These are phyloP conservation scores for Dermatemys mawii DNA, from an alignment of 2,113 vertebrate species.

Conservation along the genomic window DNA sequence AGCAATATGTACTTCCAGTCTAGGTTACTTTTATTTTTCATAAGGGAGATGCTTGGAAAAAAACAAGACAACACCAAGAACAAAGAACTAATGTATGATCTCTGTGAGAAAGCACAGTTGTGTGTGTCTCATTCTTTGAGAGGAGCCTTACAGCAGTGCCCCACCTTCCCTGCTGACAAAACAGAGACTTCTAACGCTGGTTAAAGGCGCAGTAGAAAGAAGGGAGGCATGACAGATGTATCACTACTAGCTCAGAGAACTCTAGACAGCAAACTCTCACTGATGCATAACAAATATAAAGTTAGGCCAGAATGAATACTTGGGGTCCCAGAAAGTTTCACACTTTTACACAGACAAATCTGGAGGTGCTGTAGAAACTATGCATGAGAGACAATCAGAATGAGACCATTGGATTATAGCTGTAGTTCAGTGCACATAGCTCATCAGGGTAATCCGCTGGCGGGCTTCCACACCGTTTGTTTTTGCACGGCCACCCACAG, in stretches of 20 bases:
- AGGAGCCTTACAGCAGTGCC: background rate
- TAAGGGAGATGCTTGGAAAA: background rate
- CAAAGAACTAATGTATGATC: background rate
- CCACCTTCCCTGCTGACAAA: background rate
- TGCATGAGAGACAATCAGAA: background rate
- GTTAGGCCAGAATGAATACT: background rate
- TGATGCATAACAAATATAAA: background rate
- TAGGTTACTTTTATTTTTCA: background rate
- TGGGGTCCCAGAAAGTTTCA: background rate
- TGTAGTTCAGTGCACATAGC: background rate
- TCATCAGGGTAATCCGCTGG: too few relatives aligned
- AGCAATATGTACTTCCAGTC: accelerated
- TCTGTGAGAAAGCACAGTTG: background rate
- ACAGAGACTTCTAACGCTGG: background rate
- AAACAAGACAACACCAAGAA: background rate
- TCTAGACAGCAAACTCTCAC: background rate
- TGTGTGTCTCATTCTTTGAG: accelerated
- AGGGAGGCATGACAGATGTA: accelerated
- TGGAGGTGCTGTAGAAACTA: background rate
- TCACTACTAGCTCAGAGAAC: background rate
- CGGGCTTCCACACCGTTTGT: too few relatives aligned
- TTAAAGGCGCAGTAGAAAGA: background rate
- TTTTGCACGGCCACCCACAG: too few relatives aligned
- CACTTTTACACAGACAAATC: background rate
- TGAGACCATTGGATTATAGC: background rate